Evolutionary conservation across 2,113 vertebrate genomes (phyloP), one percentile per base, ranked within the genome.

Genomic region (Neopipo cinnamomea): DNA sequence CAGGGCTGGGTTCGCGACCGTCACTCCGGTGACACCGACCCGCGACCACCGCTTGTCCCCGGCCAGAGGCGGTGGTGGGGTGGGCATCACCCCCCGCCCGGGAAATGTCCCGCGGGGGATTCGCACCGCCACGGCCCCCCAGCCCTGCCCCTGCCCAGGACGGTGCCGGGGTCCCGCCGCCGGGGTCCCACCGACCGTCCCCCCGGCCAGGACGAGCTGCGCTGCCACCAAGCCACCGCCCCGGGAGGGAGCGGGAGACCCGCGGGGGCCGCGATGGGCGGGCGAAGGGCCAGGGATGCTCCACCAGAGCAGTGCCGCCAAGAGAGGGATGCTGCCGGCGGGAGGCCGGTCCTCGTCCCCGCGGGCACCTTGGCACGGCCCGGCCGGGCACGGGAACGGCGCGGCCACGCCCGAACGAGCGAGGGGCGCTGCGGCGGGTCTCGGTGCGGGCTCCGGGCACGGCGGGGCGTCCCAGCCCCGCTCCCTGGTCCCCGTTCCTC

Each of bases 341-440:
- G n/a, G 53, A 41, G 30, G 83, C 14, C 19, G 16, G 9, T 20
- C 12, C 46, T 2, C 12, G 70, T 66, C 50, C 58, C 63, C 31
- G 44, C 71, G 47, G 93, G 75, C 75, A 89, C 80, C 89, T 92
- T 66, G 85, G 63, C 67, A 22, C 22, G n/a, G 41, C 44, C 33
- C 30, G 30, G 71, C 52, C 30, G 15, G 18, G 52, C 71, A 31
- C 52, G 30, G 55, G 20, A 18, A 42, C 16, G 66, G 75, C 66
- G 20, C 19, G 25, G 71, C 93, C 89, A 89, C 93, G 20, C 89
- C 81, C 89, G 77, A 67, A 47, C 16, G 20, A 35, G 25, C 18
- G 23, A 9, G 37, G 63, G 42, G 73, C 13, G 44, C 56, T 84
- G 81, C 81, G 58, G 68, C 31, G 58, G 81, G 68, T 63, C 81